These are phyloP conservation scores for Muntiacus reevesi DNA, from an alignment of 2,113 vertebrate species.

Conservation along the genomic window DNA sequence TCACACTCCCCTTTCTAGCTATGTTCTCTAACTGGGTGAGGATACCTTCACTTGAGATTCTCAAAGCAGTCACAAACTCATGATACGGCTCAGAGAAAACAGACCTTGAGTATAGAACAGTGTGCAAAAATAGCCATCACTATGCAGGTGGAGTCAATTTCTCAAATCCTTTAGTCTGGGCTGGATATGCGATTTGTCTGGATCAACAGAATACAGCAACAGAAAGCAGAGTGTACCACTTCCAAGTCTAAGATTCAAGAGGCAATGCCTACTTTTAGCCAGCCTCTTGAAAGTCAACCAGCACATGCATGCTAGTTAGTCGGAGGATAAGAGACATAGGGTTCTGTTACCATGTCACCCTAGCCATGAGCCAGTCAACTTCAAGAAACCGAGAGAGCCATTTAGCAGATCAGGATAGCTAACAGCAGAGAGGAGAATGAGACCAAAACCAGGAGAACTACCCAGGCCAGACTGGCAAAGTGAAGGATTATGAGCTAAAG, in stretches of 20 bases:
- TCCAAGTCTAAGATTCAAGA: not conserved
- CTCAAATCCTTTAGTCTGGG: not conserved
- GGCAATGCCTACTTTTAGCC: not conserved
- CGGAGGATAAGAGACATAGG: not conserved
- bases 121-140: not conserved
- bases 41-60: not conserved
- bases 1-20: not conserved
- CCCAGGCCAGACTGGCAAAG: not conserved
- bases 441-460: not conserved
- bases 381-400: not conserved
- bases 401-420: not conserved
- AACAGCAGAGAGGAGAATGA: not conserved
- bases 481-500: not conserved
- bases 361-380: not conserved
- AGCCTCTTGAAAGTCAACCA: not conserved
- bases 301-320: not conserved
- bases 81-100: not conserved
- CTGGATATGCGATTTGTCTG: not conserved
- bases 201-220: not conserved
- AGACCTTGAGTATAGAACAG: not conserved
- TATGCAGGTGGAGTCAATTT: not conserved
- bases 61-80: not conserved
- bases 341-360: not conserved
- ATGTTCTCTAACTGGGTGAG: not conserved
- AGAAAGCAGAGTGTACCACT: not conserved